Evolutionary conservation across 1,140 invertebrate genomes (phyloP), one percentile per base, ranked within the genome.

Genomic region (Aplysia californica): DNA sequence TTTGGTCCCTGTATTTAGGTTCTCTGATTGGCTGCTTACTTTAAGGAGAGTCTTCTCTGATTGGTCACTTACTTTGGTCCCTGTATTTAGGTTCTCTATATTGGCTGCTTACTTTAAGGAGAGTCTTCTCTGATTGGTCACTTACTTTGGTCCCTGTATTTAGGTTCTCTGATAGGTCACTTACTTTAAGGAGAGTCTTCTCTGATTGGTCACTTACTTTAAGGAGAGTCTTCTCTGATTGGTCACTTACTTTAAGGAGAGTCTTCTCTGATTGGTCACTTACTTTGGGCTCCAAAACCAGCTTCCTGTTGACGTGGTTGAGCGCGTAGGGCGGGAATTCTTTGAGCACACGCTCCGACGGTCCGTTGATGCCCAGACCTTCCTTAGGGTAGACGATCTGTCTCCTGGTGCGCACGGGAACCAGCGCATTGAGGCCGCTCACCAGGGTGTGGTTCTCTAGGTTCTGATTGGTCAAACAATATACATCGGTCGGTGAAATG

Each of bases 261-360:
- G 29, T 26, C 6, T 18, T 26, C 29, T 21, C 6, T 18, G 58
- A 61, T 21, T 18, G 10, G 36, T 44, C 2, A 3, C 68, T 59
- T 79, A 89, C 87, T 84, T 90, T 90, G 41, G 88, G 88, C 77
- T 90, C 89, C 36, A 90, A 75, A 10, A 86, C 84, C 2, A 90
- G 84, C 78, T 90, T 90, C 39, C 87, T 78, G 83, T 90, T 90
- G 80, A 90, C 85, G 75, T 90, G 89, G 66, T 83, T 85, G 6
- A 90, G 82, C 21, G 88, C 87, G 80, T 86, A 90, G 38, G 83
- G 81, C 69, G 86, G 79, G 33, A 78, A 74, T 35, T 85, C 39
- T 41, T 85, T 80, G 21, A 89, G 79, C 15, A 90, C 83, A 72
- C 88, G 79, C 21, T 89, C 84, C 2, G 89, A 88, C 6, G 90